Conservation (phyloP, 2,888 invertebrate genomes). For the Branchellion lobata region DNA sequence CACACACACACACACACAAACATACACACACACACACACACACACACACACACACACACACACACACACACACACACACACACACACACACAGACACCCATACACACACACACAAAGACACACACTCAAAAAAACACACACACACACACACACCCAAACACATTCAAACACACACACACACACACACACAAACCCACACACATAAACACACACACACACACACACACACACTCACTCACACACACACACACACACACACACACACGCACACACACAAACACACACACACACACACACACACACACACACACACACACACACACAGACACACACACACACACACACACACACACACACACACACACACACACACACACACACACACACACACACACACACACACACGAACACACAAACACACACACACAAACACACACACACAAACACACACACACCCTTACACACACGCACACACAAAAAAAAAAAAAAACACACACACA, state of each 20-base stretch:
- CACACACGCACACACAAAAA: background rate
- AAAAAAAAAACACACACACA: no score
- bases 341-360: slow-evolving; percentile 48
- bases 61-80: no score
- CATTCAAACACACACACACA: no score
- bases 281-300: slow-evolving; percentile 49
- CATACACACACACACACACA: no score
- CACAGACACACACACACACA: slow-evolving; percentile 48
- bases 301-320: slow-evolving; percentile 48
- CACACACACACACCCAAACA: no score
- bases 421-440: slow-evolving; percentile 31
- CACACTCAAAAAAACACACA: no score
- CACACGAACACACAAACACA: slow-evolving; percentile 26
- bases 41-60: no score
- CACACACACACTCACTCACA: slow-evolving; percentile 36
- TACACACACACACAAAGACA: no score
- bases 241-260: slow-evolving; percentile 47
- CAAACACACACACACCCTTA: slow-evolving; percentile 21
- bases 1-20: no score
- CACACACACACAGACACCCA: no score
- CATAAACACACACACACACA: no score
- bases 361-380: slow-evolving; percentile 46
- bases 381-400: slow-evolving; percentile 34
- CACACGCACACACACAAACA: slow-evolving; percentile 48
- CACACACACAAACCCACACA: no score